Base-by-base conservation (phyloP, 1,140 invertebrate genomes). In the Oscheius sp. region DNA sequence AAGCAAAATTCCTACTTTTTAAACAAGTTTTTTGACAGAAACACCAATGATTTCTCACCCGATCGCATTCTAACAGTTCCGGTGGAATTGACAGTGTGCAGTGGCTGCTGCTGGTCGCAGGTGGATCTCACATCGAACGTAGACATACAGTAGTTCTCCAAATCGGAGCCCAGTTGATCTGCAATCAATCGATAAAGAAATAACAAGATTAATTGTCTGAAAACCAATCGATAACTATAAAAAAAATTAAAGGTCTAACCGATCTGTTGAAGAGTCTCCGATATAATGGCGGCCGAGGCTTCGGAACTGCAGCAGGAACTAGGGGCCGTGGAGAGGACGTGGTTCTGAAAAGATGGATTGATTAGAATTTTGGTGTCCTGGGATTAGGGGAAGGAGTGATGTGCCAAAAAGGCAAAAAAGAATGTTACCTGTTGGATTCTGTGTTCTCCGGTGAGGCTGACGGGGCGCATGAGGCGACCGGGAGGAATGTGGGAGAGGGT, bases 141-240 rank as follows among this genome's bases (percentile, higher is more conserved):
- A 13, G 23, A 18, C 31, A 34, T 63, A 34, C 61, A 63, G 61
- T n/a, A 63, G 1, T 63, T 63, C 61, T 63, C 61, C 31, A 63
- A 42, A 26, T 63, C 61, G 10, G 61, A 63, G 10, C 61, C 61
- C 4, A 63, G 61, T 32, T 63, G 61, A 10, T 63, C 61, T 63
- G 31, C 18, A 63, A 32, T 55, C 4, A 63, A n/a, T 34, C 10
- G 7, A n/a, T 63, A 32, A 26, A 63, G 10, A 32, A 63, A 34
- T 36, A 63, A 34, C 31, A 32, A 10, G 26, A 63, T 45, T n/a
- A n/a, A n/a, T n/a, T n/a, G n/a, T n/a, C n/a, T n/a, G n/a, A n/a
- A n/a, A n/a, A n/a, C n/a, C n/a, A n/a, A n/a, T n/a, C n/a, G n/a
- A n/a, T n/a, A n/a, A n/a, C n/a, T n/a, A n/a, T n/a, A n/a, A n/a